Evolutionary conservation across 2,113 vertebrate species (phyloP), one percentile per base, ranked within the genome.

Genomic region (Anguilla japonica): DNA sequence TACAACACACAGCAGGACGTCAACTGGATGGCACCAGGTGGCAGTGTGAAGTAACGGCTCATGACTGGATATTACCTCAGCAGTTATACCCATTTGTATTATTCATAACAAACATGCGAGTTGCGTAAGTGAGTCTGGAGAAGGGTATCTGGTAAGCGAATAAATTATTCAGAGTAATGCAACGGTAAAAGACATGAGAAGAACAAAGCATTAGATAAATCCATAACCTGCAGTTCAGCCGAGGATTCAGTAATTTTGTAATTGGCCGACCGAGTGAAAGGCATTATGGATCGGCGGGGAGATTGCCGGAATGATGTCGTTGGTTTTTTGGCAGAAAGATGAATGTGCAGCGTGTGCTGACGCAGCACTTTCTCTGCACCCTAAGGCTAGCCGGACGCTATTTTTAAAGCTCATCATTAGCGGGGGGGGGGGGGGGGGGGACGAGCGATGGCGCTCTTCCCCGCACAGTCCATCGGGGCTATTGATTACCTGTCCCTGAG

Each of bases 401-500:
- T 89, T 92, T 91, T 90, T 84, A 91, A 89, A 87, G 50, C 81
- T 67, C 43, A 40, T 84, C 46, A 67, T 85, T 87, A 91, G 90
- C 89, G 86, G 88, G 89, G 34, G 34, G 0, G 34, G 34, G 34
- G 34, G 34, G 34, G 34, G 34, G 34, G 34, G 34, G 90, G 87
- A 89, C 90, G 56, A 84, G 81, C 84, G 46, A 81, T 89, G 90
- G 89, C 90, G 82, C 50, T 82, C 87, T 50, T 86, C 87, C 90
- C 86, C 87, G 50, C 85, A 90, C 91, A 91, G 43, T 26, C 87
- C 89, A 46, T 86, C 89, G 86, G 83, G 89, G 84, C 87, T 81
- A 92, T 93, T 87, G 91, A 92, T 92, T 82, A 86, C 71, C 84
- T 87, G 89, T 86, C 75, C 53, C 84, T 34, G 34, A 79, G 57